A percentile compares a stretch with the other conserved stretches of the same genome.
phyloP scores from a whole-genome alignment of 1,140 invertebrate genomes.

The Zaprionus taronus region DNA sequence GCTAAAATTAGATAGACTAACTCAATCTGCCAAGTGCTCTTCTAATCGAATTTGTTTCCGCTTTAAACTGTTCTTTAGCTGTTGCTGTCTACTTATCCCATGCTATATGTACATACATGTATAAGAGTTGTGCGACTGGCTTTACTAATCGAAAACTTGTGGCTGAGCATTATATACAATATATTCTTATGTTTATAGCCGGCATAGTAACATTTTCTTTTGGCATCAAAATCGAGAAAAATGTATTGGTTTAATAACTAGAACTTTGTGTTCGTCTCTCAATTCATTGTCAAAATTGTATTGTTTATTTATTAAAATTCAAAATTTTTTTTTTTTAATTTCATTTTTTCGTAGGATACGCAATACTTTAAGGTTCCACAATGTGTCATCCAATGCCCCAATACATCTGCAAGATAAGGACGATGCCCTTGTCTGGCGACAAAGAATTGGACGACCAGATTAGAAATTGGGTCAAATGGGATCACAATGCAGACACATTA shows the following conservation, averaged over 20 bases:
- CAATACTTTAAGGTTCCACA: neutral
- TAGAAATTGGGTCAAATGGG: constrained; percentile 64
- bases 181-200: neutral
- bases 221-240: neutral
- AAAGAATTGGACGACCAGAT: constrained; percentile 55
- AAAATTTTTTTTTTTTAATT: neutral
- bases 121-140: too few species aligned
- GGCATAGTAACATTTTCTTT: neutral
- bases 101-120: too few species aligned
- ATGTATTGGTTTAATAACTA: neutral
- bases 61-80: neutral
- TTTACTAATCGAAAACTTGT: neutral
- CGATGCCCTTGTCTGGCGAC: constrained; percentile 60
- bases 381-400: constrained; percentile 40
- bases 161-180: neutral
- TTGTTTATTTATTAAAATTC: neutral
- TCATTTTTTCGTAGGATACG: neutral
- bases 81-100: neutral
- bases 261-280: neutral
- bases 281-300: constrained; percentile 23
- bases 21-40: constrained; percentile 42
- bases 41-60: neutral
- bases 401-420: constrained; percentile 34
- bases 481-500: constrained; percentile 56
- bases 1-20: constrained; percentile 39